These are phyloP conservation scores for Oreochromis grahami DNA, from an alignment of 2,797 vertebrate species.

Conservation along the genomic window DNA sequence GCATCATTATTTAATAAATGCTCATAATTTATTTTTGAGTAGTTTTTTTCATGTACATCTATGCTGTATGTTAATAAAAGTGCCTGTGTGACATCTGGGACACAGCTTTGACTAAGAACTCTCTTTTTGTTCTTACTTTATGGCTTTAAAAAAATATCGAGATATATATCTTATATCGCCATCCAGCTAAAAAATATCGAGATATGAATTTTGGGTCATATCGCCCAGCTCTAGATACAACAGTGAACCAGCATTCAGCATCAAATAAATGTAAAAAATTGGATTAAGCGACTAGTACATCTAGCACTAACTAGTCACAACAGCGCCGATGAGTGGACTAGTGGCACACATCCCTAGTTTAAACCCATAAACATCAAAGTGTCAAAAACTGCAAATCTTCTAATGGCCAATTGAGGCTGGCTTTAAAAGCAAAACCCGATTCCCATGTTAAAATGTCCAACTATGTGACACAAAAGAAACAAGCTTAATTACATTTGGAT, in stretches of 20 bases:
- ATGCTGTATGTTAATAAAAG: too few species aligned
- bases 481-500: not conserved
- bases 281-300: not conserved
- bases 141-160: too few species aligned
- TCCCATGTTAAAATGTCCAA: not conserved
- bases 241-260: not conserved
- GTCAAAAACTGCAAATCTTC: not conserved
- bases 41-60: too few species aligned
- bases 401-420: not conserved
- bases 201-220: too few species aligned
- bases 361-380: not conserved
- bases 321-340: not conserved
- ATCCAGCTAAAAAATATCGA: too few species aligned
- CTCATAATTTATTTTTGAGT: too few species aligned
- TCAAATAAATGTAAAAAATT: not conserved
- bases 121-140: too few species aligned
- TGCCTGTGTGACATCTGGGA: too few species aligned
- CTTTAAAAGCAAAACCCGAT: rapidly evolving
- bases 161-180: too few species aligned
- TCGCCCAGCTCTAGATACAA: too few species aligned
- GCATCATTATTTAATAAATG: too few species aligned
- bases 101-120: too few species aligned
- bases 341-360: not conserved
- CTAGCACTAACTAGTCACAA: not conserved
- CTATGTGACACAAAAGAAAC: not conserved